These are phyloP conservation scores for Silurus glanis DNA, from an alignment of 2,113 vertebrate species.

Conservation along the genomic window DNA sequence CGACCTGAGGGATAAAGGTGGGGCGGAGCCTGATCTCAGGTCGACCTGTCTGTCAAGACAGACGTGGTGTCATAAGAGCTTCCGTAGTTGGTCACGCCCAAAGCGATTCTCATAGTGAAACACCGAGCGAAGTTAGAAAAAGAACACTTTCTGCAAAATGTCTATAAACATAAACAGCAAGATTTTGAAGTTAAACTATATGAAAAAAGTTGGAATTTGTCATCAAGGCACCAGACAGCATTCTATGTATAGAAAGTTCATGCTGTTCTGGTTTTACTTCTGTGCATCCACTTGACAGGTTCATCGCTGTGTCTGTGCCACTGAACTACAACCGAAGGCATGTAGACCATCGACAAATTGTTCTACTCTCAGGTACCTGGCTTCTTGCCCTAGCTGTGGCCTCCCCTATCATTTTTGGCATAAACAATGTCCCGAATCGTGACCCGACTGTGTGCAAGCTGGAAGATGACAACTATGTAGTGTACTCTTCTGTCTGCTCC, in stretches of 20 bases:
- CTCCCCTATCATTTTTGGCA: conserved; percentile 87
- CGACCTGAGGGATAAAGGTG: too few relatives aligned
- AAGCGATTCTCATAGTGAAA: too few relatives aligned
- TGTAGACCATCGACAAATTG: conserved; percentile 81
- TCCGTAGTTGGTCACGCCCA: too few relatives aligned
- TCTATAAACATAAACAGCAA: not conserved
- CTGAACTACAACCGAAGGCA: conserved; percentile 85
- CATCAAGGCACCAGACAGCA: not conserved
- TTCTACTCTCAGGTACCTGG: conserved; percentile 89
- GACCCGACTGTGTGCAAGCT: conserved; percentile 83
- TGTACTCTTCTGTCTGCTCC: conserved; percentile 92
- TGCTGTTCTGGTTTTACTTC: not conserved
- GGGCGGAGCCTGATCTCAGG: too few relatives aligned
- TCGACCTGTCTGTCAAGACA: too few relatives aligned
- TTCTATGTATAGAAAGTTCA: not conserved
- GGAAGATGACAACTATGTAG: conserved; percentile 86
- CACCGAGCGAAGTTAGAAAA: too few relatives aligned
- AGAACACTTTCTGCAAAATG: conserved; percentile 1
- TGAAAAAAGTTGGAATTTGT: not conserved
- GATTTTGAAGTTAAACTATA: not conserved
- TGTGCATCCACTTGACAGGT: conserved; percentile 70
- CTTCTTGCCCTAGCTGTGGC: conserved; percentile 88
- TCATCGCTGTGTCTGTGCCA: conserved; percentile 86
- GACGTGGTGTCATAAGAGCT: too few relatives aligned
- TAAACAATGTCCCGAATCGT: conserved; percentile 81